Evolutionary conservation across 1,140 invertebrate genomes (phyloP), one percentile per base, ranked within the genome.

Genomic region (Drosophila virilis): DNA sequence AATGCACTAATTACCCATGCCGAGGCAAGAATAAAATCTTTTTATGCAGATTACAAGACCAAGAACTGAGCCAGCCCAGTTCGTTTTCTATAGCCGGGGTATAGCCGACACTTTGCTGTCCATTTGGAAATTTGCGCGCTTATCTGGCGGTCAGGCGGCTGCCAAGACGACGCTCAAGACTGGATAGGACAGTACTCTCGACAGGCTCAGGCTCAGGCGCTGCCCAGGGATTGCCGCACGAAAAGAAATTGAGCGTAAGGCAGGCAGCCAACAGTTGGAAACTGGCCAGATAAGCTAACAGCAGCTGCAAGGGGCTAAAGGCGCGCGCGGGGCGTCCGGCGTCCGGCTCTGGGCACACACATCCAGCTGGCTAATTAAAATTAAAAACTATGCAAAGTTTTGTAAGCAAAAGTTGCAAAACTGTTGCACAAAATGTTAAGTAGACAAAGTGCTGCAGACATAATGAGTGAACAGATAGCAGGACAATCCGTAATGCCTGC

Each of bases 1-100:
- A 89, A 90, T 91, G 88, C 88, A 91, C 88, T 91, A 91, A 91
- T 91, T 91, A 91, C 88, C 88, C 82, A 84, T 84, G 88, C 46
- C 65, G 72, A 55, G 54, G 42, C 40, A 33, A 61, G 67, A 78
- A 78, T 70, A 67, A 77, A 83, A 77, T 84, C 80, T 78, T 77
- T 74, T 70, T 89, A 89, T 89, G 84, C 85, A 89, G 84, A 89
- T 89, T 89, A 80, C 76, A 71, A 80, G 70, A 67, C 60, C 52
- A 64, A 58, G 67, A 73, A 74, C 60, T 59, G 35, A 50, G 42
- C 37, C 48, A 9, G 54, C 38, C 58, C 51, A n/a, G 40, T 37
- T 58, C 40, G 32, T 38, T n/a, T 78, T 28, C 22, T 28, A 28
- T 28, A 28, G 68, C 51, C 51, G 48, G 58, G 62, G 17, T 50